These are phyloP conservation scores for Chlorops oryzae DNA, from an alignment of 1,140 invertebrate genomes.

Conservation along the genomic window DNA sequence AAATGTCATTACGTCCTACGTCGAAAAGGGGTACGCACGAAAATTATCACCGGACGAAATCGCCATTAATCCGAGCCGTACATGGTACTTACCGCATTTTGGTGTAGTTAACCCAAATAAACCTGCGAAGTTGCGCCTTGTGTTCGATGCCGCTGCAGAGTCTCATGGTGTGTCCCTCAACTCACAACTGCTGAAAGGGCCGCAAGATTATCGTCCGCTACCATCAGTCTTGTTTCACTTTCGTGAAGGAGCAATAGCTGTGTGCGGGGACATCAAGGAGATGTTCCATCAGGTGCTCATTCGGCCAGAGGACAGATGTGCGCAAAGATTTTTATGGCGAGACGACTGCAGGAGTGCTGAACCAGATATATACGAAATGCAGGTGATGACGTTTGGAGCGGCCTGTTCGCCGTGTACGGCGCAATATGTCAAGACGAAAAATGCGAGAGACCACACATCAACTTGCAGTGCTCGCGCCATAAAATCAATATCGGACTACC, in stretches of 20 bases:
- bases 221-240: constrained; percentile 27
- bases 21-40: constrained; percentile 9
- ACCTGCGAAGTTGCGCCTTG: constrained; percentile 20
- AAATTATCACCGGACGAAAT: not conserved
- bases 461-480: too few relatives aligned
- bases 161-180: constrained; percentile 26
- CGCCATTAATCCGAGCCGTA: not conserved
- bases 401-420: constrained; percentile 30
- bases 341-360: constrained; percentile 7
- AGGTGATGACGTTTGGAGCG: constrained; percentile 34
- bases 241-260: constrained; percentile 14
- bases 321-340: constrained; percentile 35
- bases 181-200: constrained; percentile 24
- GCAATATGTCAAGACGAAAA: constrained; percentile 25
- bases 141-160: constrained; percentile 29
- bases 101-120: constrained; percentile 26
- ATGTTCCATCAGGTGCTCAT: constrained; percentile 38
- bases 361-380: constrained; percentile 27
- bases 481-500: constrained; percentile 20
- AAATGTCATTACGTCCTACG: not conserved
- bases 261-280: constrained; percentile 27
- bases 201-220: constrained; percentile 26
- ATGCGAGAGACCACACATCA: constrained; percentile 22
- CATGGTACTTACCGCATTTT: constrained; percentile 37
- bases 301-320: constrained; percentile 20